phyloP scores from a whole-genome alignment of 2,797 vertebrate species.

The Thaleichthys pacificus region DNA sequence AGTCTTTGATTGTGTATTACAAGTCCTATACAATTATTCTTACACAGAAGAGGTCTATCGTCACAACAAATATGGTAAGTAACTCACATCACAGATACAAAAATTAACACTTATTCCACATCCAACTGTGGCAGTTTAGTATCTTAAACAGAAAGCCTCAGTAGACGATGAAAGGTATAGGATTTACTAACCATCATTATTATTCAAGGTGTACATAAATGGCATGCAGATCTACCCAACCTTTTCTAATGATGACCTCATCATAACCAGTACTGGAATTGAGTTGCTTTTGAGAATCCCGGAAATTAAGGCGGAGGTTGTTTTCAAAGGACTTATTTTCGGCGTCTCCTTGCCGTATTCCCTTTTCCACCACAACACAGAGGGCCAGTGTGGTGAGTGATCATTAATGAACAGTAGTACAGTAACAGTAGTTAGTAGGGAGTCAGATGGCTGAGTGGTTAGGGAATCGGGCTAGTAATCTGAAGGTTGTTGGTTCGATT shows the following conservation, averaged over 20 bases:
- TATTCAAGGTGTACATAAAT: constrained; percentile 81
- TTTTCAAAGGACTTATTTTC: constrained; percentile 79
- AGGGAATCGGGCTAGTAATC: no score
- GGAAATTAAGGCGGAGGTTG: constrained; percentile 69
- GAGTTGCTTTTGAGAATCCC: constrained; percentile 76
- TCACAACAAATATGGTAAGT: constrained; percentile 56
- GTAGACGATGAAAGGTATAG: no score
- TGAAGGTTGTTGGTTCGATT: no score
- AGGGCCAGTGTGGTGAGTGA: constrained; percentile 89
- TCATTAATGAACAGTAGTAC: not conserved
- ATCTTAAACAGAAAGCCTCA: no score
- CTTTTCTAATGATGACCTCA: constrained; percentile 76
- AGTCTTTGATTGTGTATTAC: constrained; percentile 78
- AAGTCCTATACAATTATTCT: constrained; percentile 78
- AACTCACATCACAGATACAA: not conserved
- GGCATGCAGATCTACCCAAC: constrained; percentile 59
- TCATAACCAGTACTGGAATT: constrained; percentile 74
- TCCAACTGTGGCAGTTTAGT: no score
- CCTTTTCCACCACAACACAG: constrained; percentile 84
- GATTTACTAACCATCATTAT: not conserved
- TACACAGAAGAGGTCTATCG: constrained; percentile 42
- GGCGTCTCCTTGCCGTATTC: constrained; percentile 74
- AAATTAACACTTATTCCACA: no score
- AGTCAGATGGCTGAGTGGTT: no score
- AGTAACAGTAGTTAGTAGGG: no score